A percentile compares a stretch with the other conserved stretches of the same genome.
Evolutionary conservation across 2,113 vertebrate species (phyloP).

Genomic region (Helogale parvula): DNA sequence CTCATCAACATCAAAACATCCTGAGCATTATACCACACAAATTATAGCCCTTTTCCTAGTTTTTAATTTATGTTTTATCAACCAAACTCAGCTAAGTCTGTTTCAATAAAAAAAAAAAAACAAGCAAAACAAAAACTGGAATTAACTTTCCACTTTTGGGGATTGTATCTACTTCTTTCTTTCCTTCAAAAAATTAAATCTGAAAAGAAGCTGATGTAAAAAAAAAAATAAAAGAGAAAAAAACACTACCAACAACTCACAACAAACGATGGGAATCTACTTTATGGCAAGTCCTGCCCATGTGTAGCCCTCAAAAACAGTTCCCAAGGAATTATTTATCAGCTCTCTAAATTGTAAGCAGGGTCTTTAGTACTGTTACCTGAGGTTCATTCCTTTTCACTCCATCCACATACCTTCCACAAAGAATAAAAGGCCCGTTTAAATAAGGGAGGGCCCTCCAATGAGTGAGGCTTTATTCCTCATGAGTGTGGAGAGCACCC

Average conservation of each 20-base stretch:
- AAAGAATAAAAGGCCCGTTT: background rate
- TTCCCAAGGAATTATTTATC: background rate
- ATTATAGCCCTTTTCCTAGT: background rate
- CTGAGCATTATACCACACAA: background rate
- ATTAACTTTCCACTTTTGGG: constrained; percentile 16
- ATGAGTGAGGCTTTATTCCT: background rate
- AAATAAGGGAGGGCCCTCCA: background rate
- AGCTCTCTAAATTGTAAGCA: background rate
- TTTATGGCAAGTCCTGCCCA: background rate
- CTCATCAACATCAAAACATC: background rate
- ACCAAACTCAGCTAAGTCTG: background rate
- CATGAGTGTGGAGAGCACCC: background rate
- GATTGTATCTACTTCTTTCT: constrained; percentile 17
- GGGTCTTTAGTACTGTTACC: background rate
- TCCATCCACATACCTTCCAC: background rate
- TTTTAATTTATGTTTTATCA: background rate
- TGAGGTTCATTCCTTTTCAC: background rate
- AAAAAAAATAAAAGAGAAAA: background rate
- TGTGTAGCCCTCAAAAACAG: background rate
- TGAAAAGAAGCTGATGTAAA: constrained; percentile 6
- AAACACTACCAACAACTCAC: background rate
- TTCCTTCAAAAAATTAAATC: constrained; percentile 51
- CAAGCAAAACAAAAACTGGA: constrained; percentile 6
- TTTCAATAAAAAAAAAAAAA: background rate
- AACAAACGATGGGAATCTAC: background rate